Percentiles rank a stretch among this genome's conserved stretches.
Conservation (phyloP, 2,888 invertebrate genomes). For the Acleris holmiana region DNA sequence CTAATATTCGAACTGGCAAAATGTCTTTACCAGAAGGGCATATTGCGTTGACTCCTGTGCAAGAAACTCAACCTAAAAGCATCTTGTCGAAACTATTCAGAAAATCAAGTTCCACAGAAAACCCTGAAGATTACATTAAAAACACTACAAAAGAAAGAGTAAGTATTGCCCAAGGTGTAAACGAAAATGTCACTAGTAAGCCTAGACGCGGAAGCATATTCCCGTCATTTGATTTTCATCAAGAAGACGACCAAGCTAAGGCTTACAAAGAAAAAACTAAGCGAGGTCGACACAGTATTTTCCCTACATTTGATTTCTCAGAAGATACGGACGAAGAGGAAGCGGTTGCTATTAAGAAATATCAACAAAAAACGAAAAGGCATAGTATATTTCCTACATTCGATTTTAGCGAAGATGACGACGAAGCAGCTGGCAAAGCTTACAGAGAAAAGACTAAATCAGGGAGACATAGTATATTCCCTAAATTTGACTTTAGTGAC, state of each 20-base stretch:
- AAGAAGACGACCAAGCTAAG: constrained; percentile 37
- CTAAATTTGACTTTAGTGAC: constrained; percentile 74
- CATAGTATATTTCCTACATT: constrained; percentile 75
- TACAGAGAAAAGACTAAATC: constrained; percentile 69
- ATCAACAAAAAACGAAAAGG: constrained; percentile 65
- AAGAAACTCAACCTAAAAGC: constrained; percentile 55
- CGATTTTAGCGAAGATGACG: constrained; percentile 67
- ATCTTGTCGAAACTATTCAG: constrained; percentile 63
- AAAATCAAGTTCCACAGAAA: constrained; percentile 66
- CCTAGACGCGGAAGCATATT: constrained; percentile 37
- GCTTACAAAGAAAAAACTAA: constrained; percentile 52
- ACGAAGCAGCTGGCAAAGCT: constrained; percentile 54
- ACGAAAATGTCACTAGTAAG: constrained; percentile 47
- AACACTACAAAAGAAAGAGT: constrained; percentile 67
- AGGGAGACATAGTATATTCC: constrained; percentile 73
- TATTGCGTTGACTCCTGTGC: constrained; percentile 44
- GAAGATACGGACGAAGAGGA: constrained; percentile 70
- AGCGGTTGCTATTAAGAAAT: constrained; percentile 54
- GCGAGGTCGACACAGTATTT: constrained; percentile 68
- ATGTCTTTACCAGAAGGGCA: constrained; percentile 67
- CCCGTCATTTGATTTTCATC: constrained; percentile 37
- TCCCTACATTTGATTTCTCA: constrained; percentile 71
- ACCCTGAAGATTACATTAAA: constrained; percentile 65
- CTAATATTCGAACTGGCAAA: constrained; percentile 72
- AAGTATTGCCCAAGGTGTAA: constrained; percentile 57